Evolutionary conservation across 2,797 vertebrate genomes (phyloP).

Genomic region (Huso huso): DNA sequence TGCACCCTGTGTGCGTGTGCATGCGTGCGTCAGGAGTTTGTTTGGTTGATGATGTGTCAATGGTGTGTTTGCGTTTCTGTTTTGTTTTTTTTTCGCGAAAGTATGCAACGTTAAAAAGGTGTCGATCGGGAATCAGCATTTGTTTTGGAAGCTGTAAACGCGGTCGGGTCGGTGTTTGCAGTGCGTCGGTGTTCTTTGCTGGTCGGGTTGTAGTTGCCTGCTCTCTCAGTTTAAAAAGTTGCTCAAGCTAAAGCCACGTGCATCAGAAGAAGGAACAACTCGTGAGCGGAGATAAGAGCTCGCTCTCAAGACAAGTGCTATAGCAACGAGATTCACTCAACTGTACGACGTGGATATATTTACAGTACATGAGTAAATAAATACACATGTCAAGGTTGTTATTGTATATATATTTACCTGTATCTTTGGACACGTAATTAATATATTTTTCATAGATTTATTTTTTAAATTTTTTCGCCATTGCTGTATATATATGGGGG

Average conservation of each 20-base stretch:
- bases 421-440: too few species aligned
- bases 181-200: neutral
- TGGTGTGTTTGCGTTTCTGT: conserved; percentile 35
- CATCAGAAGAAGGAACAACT: neutral
- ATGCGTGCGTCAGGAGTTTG: conserved; percentile 6
- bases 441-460: too few species aligned
- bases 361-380: too few species aligned
- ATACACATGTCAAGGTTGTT: neutral
- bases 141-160: conserved; percentile 5
- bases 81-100: conserved; percentile 35
- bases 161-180: conserved; percentile 10
- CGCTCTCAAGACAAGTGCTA: neutral
- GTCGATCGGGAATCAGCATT: conserved; percentile 27
- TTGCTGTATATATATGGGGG: too few species aligned
- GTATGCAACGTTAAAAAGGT: conserved; percentile 20
- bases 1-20: conserved; percentile 8
- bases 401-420: neutral
- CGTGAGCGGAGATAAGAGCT: neutral
- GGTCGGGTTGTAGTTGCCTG: neutral
- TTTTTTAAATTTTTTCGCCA: too few species aligned
- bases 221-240: neutral
- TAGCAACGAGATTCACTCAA: neutral
- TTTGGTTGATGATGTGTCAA: conserved; percentile 11
- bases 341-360: too few species aligned
- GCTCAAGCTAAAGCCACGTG: too few species aligned